These are phyloP conservation scores for Podarcis raffonei DNA, from an alignment of 2,113 vertebrate genomes.

Conservation along the genomic window DNA sequence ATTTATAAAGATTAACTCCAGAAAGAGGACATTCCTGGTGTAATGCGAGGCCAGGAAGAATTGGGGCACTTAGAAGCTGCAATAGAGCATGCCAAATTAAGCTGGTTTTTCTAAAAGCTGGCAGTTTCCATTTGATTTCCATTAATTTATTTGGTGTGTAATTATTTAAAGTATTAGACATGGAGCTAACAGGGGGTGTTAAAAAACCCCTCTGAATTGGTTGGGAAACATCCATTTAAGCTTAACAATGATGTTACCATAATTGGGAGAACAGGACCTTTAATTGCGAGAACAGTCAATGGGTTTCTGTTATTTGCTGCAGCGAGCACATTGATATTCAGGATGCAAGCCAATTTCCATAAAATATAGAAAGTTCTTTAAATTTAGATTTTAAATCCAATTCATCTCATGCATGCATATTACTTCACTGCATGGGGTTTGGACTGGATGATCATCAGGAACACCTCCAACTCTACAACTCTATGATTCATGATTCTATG, in stretches of 20 bases:
- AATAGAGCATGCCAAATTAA: conserved; percentile 65
- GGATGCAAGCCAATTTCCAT: neutral
- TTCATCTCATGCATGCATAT: neutral
- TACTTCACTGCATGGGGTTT: neutral
- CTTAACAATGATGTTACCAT: conserved; percentile 32
- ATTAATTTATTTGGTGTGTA: conserved; percentile 63
- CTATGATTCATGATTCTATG: too few species aligned
- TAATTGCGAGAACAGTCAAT: conserved; percentile 11
- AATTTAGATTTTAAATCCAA: neutral
- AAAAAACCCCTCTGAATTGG: conserved; percentile 44
- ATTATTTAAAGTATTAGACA: conserved; percentile 61
- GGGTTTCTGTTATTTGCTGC: neutral
- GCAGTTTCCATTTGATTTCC: conserved; percentile 61
- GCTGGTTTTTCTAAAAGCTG: conserved; percentile 52
- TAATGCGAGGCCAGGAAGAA: conserved; percentile 49
- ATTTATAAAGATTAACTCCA: conserved; percentile 53
- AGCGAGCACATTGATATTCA: neutral
- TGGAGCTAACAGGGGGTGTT: conserved; percentile 19
- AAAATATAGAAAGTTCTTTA: neutral
- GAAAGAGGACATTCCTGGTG: conserved; percentile 53
- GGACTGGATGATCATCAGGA: neutral
- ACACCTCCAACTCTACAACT: neutral
- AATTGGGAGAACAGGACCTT: conserved; percentile 31
- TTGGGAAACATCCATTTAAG: conserved; percentile 23
- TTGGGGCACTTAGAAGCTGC: conserved; percentile 39